Conservation (phyloP, 2,113 vertebrate species). For the Antechinus flavipes region DNA sequence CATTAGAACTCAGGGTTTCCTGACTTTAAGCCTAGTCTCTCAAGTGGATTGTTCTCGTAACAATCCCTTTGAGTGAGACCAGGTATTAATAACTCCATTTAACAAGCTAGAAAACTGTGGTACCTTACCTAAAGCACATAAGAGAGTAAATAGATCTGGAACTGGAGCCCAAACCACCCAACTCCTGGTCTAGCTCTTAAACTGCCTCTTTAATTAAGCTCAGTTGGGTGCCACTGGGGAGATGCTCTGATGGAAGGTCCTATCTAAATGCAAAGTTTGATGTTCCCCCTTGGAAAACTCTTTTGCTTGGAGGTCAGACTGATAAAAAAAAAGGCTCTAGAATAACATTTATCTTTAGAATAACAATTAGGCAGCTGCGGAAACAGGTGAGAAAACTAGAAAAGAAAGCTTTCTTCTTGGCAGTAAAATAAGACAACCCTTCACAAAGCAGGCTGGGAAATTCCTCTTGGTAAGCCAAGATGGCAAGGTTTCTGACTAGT, state of each 20-base stretch:
- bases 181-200: neutral
- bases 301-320: slow-evolving; percentile 80
- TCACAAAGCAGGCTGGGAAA: neutral
- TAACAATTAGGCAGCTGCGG: neutral
- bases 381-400: neutral
- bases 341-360: neutral
- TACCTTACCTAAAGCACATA: neutral
- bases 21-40: neutral
- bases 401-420: neutral
- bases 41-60: neutral
- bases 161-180: neutral
- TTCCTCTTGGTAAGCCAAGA: neutral
- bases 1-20: neutral
- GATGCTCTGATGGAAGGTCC: neutral
- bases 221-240: neutral
- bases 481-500: neutral
- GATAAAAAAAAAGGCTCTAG: slow-evolving; percentile 71
- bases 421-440: neutral
- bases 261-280: neutral
- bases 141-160: neutral
- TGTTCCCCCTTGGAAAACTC: slow-evolving; percentile 67
- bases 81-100: neutral
- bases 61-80: neutral
- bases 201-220: neutral
- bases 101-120: neutral